A percentile compares a stretch with the other conserved stretches of the same genome.
Conservation (phyloP, 2,888 invertebrate species). For the Augochlorella aurata region DNA sequence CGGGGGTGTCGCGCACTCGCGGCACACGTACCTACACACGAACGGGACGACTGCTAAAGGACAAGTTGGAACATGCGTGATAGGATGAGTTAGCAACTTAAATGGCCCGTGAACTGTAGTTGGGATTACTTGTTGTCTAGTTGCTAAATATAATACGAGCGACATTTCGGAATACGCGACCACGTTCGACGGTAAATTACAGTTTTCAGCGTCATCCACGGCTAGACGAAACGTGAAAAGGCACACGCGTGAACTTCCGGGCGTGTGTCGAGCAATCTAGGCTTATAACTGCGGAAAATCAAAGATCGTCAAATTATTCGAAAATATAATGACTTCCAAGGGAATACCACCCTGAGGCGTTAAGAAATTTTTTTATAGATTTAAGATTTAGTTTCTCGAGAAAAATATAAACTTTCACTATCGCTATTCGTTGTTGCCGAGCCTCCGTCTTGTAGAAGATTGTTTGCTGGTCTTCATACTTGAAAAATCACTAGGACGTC, state of each 20-base stretch:
- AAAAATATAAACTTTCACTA: too few relatives aligned
- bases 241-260: not conserved
- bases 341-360: too few relatives aligned
- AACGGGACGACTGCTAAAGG: slow-evolving; percentile 58
- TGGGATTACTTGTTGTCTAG: slow-evolving; percentile 79
- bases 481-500: too few relatives aligned
- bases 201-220: not conserved
- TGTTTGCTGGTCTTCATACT: too few relatives aligned
- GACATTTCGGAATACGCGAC: slow-evolving; percentile 46
- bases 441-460: too few relatives aligned
- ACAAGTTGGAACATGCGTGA: slow-evolving; percentile 78
- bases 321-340: too few relatives aligned
- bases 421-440: too few relatives aligned
- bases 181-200: slow-evolving; percentile 29
- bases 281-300: too few relatives aligned
- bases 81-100: slow-evolving; percentile 79
- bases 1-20: slow-evolving; percentile 2
- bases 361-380: too few relatives aligned
- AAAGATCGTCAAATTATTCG: too few relatives aligned
- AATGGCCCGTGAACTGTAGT: slow-evolving; percentile 79
- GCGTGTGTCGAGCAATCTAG: not conserved
- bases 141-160: slow-evolving; percentile 65
- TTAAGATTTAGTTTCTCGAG: too few relatives aligned
- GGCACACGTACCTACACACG: slow-evolving; percentile 37
- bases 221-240: not conserved